phyloP scores from a whole-genome alignment of 2,797 vertebrate genomes.

The Huso huso region DNA sequence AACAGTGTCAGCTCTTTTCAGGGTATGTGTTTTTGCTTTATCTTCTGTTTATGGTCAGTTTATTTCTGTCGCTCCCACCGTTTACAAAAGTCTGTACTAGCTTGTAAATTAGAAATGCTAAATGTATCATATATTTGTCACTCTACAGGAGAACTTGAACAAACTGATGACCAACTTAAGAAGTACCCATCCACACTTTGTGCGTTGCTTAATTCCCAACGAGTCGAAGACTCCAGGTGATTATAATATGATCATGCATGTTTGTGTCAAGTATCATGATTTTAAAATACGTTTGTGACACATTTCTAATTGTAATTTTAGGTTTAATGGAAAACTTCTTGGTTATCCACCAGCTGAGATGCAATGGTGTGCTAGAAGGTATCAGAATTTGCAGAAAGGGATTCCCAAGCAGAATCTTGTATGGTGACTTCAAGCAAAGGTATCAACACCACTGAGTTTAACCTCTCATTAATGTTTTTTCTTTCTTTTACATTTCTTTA shows the following conservation, averaged over 20 bases:
- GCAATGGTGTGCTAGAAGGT: conserved; percentile 77
- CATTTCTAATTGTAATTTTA: conserved; percentile 17
- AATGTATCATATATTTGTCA: not conserved
- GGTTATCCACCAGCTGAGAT: conserved; percentile 78
- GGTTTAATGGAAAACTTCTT: conserved; percentile 58
- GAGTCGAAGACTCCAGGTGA: conserved; percentile 83
- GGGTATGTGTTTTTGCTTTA: conserved; percentile 38
- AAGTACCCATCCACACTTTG: conserved; percentile 80
- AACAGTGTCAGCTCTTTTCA: conserved; percentile 63
- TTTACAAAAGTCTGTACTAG: no score
- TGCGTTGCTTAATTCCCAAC: conserved; percentile 80
- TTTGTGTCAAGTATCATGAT: no score
- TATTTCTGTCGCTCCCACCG: no score
- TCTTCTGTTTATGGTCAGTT: no score
- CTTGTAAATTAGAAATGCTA: no score
- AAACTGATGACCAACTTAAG: conserved; percentile 78
- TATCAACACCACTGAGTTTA: conserved; percentile 18
- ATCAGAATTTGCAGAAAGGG: conserved; percentile 81
- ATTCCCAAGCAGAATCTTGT: conserved; percentile 75
- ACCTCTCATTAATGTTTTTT: no score
- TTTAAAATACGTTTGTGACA: no score
- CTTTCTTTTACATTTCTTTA: no score
- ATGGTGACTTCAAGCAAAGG: conserved; percentile 79
- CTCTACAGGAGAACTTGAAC: conserved; percentile 73
- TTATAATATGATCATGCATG: no score